Base-by-base conservation (phyloP, 2,888 invertebrate species). In the Acholoe squamosa region DNA sequence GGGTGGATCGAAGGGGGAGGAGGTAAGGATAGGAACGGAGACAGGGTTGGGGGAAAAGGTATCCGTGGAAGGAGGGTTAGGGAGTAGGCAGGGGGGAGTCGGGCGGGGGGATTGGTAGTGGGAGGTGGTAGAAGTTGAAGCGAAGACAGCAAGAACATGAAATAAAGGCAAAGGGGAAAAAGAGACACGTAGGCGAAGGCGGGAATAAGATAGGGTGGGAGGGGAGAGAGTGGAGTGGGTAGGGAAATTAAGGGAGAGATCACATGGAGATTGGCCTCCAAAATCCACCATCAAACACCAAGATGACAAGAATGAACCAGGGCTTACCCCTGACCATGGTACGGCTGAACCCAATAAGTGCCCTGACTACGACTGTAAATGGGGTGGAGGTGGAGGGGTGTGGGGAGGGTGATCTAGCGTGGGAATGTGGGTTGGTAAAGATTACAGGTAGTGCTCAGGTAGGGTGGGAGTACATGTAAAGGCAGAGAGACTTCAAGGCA, bases 401-500 rank as follows among this genome's bases (percentile, higher is more conserved):
- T 19, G 67, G 67, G 67, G 67, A n/a, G 67, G 67, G 7, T 67
- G 67, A n/a, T n/a, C n/a, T n/a, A n/a, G n/a, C n/a, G n/a, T n/a
- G n/a, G n/a, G n/a, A n/a, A n/a, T n/a, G n/a, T n/a, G n/a, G n/a
- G n/a, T n/a, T 54, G 54, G 54, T 10, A 54, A 54, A 10, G 54
- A 19, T 19, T 19, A 54, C 12, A 54, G 54, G 54, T 10, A 14
- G 54, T 54, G 54, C 12, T 54, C 22, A 16, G 67, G 67, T n/a
- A 25, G 14, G 67, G 67, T 12, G 14, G 67, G 67, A n/a, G 67
- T 16, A 7, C 14, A 7, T 12, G 67, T n/a, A 67, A 67, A 54
- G 54, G 54, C 54, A 54, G 54, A 54, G 54, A 10, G 54, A 19
- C 19, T 10, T 54, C 12, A 19, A 54, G 54, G 19, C 54, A 19